Evolutionary conservation across 1,140 invertebrate species (phyloP), one percentile per base, ranked within the genome.

Genomic region (Bombus fervidus): DNA sequence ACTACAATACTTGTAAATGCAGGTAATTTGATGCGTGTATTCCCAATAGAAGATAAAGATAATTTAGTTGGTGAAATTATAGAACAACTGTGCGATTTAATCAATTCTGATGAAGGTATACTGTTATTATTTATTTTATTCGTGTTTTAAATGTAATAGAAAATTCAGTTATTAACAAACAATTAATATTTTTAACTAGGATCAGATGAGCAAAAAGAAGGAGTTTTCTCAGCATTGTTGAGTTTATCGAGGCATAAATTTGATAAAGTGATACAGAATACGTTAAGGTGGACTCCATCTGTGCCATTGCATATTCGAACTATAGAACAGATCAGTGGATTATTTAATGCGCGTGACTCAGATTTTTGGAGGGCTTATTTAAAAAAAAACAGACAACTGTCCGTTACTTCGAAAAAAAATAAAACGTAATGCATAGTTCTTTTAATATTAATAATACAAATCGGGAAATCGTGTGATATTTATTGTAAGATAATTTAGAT

Each of bases 161-260:
- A 22, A 53, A 53, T 53, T 43, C 2, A 57, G 34, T 62, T 81
- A 39, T 18, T 72, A 62, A 73, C 74, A 25, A 76, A 43, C 57
- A 68, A 75, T 78, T 72, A 64, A n/a, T 53, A 53, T 86, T 76
- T 73, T 37, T 75, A 64, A 74, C 41, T 69, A 94, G 94, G 83
- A 39, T 80, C 92, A 3, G 73, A 88, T 1, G 93, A 94, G 57
- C 87, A 92, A 59, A 91, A 94, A 81, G 94, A 95, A 86, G 93
- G 94, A 4, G 81, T 93, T 53, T 85, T 92, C 28, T 87, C 91
- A 5, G 93, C 94, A 1, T 88, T 95, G 34, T 59, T 95, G 25
- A 92, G 91, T 59, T 85, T 95, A 59, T 85, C 87, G 6, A 89
- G 89, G 22, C 92, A 92, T 10, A 78, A 91, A 41, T 93, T 94